A percentile compares a stretch with the other conserved stretches of the same genome.
These are phyloP conservation scores for Pantala flavescens DNA, from an alignment of 1,140 invertebrate species.

Conservation along the genomic window DNA sequence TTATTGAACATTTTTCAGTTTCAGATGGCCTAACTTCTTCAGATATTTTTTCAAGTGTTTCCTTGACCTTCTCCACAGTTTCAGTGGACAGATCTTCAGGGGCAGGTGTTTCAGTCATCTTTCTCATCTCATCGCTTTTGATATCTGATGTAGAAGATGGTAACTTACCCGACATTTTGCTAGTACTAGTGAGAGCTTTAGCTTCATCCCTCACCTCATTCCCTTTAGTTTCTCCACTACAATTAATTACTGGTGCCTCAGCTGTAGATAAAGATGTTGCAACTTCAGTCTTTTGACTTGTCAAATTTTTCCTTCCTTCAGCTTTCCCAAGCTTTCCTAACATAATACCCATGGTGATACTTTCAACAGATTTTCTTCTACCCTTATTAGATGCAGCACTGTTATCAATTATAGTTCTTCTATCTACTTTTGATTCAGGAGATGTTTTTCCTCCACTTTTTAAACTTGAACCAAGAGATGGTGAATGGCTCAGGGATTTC, in stretches of 20 bases:
- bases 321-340: slow-evolving; percentile 18
- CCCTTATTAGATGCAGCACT: slow-evolving; percentile 1
- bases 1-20: too few species aligned
- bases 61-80: too few species aligned
- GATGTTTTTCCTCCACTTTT: neutral
- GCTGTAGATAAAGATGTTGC: neutral
- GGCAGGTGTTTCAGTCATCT: too few species aligned
- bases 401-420: neutral
- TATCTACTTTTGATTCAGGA: neutral
- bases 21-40: too few species aligned
- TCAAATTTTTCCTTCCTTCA: slow-evolving; percentile 15
- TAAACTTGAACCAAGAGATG: neutral
- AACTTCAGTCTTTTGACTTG: neutral
- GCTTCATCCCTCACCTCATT: neutral
- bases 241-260: neutral
- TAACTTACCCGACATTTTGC: too few species aligned
- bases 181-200: too few species aligned
- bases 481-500: neutral
- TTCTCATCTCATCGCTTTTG: too few species aligned
- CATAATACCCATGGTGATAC: slow-evolving; percentile 21
- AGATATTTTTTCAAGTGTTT: too few species aligned
- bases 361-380: slow-evolving; percentile 20
- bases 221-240: neutral
- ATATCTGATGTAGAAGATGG: too few species aligned
- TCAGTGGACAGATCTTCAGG: too few species aligned